Base-by-base conservation (phyloP, 2,113 vertebrate genomes). In the Bujurquina vittata region DNA sequence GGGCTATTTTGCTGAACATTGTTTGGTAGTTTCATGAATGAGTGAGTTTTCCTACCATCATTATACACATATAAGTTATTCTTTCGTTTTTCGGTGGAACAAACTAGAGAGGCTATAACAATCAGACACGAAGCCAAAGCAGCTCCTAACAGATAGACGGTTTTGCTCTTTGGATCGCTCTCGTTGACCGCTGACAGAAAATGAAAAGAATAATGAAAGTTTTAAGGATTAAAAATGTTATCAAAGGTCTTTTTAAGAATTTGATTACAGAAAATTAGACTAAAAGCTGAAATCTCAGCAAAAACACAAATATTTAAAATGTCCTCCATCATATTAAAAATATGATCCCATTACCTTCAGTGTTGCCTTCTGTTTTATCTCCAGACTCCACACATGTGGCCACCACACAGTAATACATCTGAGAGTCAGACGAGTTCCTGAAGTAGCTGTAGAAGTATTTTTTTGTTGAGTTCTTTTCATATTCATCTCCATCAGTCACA, bases 61-160 rank as follows among this genome's bases (percentile, higher is more conserved):
- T 1, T 37, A 33, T 15, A 29, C 2, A 7, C 4, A 17, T 74
- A 52, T 11, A 9, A n/a, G 3, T 65, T 9, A 18, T 60, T 78
- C 23, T 67, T 79, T 15, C 17, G n/a, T 0, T 65, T 2, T 23
- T 35, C 75, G 0, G 1, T 65, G 20, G 12, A 55, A 37, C 55
- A 78, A 1, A 73, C 0, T 4, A 92, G 86, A 55, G 3, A 57
- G 22, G 46, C 78, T n/a, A 83, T 0, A 18, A 88, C 10, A 46
- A 60, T 35, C 58, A 86, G 22, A 72, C 74, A 63, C 18, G 78
- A 1, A 40, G 73, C 79, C 79, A 91, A 74, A 63, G 73, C 83
- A 59, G 26, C 15, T 9, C 52, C 73, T 3, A 92, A 26, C 18
- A 88, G 4, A 23, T 5, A 18, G 23, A 84, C 0, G 3, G 9